Evolutionary conservation across 2,888 invertebrate species (phyloP).

Genomic region (Pammene fasciana): DNA sequence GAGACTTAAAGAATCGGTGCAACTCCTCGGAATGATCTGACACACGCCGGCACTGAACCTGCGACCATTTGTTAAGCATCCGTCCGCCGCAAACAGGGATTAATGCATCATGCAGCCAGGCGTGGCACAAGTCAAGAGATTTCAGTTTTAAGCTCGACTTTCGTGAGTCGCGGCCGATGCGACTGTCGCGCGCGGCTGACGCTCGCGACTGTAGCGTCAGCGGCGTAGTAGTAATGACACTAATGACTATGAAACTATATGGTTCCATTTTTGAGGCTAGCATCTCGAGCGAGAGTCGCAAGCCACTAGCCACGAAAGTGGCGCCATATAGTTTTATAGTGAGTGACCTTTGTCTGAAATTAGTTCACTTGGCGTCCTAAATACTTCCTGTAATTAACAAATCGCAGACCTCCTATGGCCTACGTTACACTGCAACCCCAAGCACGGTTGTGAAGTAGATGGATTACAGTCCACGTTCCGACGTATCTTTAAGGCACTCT

Average conservation of each 20-base stretch:
- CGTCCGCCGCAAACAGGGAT: constrained; percentile 73
- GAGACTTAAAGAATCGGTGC: constrained; percentile 19
- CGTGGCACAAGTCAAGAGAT: constrained; percentile 40
- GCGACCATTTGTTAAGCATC: constrained; percentile 77
- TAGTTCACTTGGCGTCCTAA: no score
- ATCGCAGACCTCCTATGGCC: constrained; percentile 41
- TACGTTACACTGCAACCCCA: constrained; percentile 45
- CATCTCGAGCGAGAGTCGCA: no score
- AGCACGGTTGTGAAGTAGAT: constrained; percentile 75
- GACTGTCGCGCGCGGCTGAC: no score
- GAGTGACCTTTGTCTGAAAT: no score
- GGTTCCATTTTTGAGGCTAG: no score
- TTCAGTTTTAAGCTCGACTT: no score
- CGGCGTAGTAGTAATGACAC: no score
- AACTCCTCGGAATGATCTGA: constrained; percentile 29
- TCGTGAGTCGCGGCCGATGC: no score
- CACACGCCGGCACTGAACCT: constrained; percentile 63
- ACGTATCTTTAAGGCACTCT: constrained; percentile 12
- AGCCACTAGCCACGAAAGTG: no score
- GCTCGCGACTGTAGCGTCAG: no score
- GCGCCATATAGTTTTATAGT: no score
- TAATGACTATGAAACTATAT: no score
- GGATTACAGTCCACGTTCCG: constrained; percentile 71
- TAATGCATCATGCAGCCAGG: constrained; percentile 75
- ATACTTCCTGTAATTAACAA: not conserved